phyloP scores from a whole-genome alignment of 2,797 vertebrate genomes.

The Enteromius argenteus region DNA sequence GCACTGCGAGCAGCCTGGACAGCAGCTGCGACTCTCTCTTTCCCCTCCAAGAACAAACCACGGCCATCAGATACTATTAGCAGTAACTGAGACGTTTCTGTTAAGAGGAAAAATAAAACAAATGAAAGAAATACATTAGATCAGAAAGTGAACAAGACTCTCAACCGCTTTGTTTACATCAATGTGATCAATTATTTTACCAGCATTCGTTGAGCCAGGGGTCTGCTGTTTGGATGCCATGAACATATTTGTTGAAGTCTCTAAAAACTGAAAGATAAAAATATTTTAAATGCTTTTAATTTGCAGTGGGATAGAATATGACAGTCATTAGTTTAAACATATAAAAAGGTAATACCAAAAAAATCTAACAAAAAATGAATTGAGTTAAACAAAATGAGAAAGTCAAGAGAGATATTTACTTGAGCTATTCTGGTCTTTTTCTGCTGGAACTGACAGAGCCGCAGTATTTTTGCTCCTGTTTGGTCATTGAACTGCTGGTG shows the following conservation, averaged over 20 bases:
- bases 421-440: conserved; percentile 98
- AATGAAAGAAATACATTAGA: background rate
- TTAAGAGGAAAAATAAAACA: background rate
- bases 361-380: background rate
- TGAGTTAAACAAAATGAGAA: background rate
- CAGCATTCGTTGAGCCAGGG: conserved; percentile 79
- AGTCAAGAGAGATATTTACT: conserved; percentile 71
- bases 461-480: conserved; percentile 89
- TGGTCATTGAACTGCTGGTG: conserved; percentile 93
- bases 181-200: conserved; percentile 67
- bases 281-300: background rate
- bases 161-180: background rate
- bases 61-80: conserved; percentile 94
- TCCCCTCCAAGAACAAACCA: conserved; percentile 95
- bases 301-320: background rate
- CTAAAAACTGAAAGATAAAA: conserved; percentile 85
- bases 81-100: conserved; percentile 93
- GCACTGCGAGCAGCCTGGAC: conserved; percentile 84
- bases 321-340: background rate
- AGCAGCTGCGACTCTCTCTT: conserved; percentile 89
- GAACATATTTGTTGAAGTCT: conserved; percentile 91
- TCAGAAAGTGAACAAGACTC: background rate
- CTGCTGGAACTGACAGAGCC: conserved; percentile 95
- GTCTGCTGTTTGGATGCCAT: conserved; percentile 84
- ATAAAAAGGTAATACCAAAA: background rate